A percentile compares a stretch with the other conserved stretches of the same genome.
These are phyloP conservation scores for Styela clava DNA, from an alignment of 23 tunicate species.

Conservation along the genomic window DNA sequence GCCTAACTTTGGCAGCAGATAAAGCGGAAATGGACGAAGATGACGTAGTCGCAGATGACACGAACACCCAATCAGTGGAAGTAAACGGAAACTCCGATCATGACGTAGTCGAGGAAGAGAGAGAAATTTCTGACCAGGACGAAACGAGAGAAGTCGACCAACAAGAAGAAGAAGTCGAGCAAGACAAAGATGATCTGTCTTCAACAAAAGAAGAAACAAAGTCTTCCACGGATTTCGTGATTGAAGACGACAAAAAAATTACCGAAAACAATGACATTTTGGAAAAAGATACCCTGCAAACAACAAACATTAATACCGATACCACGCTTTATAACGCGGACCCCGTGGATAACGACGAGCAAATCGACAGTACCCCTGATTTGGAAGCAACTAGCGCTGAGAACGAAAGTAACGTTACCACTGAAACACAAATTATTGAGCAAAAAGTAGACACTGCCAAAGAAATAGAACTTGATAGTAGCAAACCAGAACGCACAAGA, in stretches of 20 bases:
- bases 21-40: not conserved
- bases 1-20: not conserved
- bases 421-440: conserved; percentile 1
- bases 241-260: not conserved
- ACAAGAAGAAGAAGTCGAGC: not conserved
- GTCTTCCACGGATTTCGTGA: not conserved
- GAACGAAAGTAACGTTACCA: not conserved
- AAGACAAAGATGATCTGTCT: not conserved
- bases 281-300: not conserved
- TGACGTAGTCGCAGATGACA: not conserved
- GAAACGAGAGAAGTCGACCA: not conserved
- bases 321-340: not conserved
- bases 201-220: not conserved
- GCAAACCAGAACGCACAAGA: not conserved
- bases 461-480: not conserved
- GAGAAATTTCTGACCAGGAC: not conserved
- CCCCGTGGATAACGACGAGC: not conserved
- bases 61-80: not conserved
- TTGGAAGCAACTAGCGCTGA: not conserved
- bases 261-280: not conserved
- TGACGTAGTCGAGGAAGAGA: not conserved
- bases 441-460: not conserved
- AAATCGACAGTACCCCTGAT: conserved; percentile 1
- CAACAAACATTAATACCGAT: not conserved
- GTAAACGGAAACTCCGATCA: not conserved